Base-by-base conservation (phyloP, 2,888 invertebrate genomes). In the Tipula confusa region DNA sequence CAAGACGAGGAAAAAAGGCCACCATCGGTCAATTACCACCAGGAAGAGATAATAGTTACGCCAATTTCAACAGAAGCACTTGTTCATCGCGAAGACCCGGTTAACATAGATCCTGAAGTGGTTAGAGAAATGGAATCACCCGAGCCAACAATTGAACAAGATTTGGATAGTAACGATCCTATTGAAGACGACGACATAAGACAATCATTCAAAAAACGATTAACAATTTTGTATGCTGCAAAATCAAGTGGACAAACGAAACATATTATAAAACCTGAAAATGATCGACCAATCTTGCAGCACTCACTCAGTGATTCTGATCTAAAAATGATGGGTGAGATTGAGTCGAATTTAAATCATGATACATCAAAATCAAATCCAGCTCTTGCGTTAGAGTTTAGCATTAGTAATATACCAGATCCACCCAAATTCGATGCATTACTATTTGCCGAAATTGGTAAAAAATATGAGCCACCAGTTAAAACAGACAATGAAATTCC, bases 1-100 rank as follows among this genome's bases (percentile, higher is more conserved):
- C 86, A 89, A 31, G 87, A 86, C 0, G 87, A 88, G 84, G 88
- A 88, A 29, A 33, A 11, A 9, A 31, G 82, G 5, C 82, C 82
- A 11, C 15, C n/a, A 18, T 82, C 82, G 4, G 18, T 82, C 24
- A 33, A 18, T 18, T 33, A 36, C 4, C n/a, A n/a, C n/a, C 24
- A 82, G 11, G 36, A 29, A 18, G 15, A 11, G 1, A 4, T 80
- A 29, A 80, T 5, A 7, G 2, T 6, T 2, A 18, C 18, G 11
- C 13, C 15, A 80, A 79, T 80, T 28, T 79, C 36, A 29, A 80
- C 29, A 2, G 83, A 24, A 9, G 83, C 43, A 13, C 6, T 48
- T 2, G 24, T 48, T 7, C 43, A 84, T 36, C 33, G 79, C 13
- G 84, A 84, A 79, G 83, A 48, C 29, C 2, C 33, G 31, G 24